Evolutionary conservation across 2,888 invertebrate genomes (phyloP).

Genomic region (Eupelmus urozonus): DNA sequence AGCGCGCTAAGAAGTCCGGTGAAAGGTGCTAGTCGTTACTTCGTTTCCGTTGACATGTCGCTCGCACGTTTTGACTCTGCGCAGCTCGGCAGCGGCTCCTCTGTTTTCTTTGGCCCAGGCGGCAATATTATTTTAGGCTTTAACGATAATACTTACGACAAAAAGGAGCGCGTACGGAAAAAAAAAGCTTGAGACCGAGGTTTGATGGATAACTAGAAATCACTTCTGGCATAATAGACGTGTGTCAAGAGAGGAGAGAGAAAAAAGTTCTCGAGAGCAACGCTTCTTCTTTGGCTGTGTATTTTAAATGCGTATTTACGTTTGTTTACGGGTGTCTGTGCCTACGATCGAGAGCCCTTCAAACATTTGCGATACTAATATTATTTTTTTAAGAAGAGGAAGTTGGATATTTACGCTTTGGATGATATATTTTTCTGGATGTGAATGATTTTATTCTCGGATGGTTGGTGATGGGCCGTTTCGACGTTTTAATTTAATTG

Average conservation of each 20-base stretch:
- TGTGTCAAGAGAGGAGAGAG: background rate
- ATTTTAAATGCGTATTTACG: constrained; percentile 35
- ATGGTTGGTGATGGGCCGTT: too few relatives aligned
- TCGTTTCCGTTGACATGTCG: constrained; percentile 33
- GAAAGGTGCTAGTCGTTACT: constrained; percentile 46
- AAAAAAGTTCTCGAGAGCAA: background rate
- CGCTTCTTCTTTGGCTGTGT: background rate
- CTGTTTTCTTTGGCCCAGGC: constrained; percentile 47
- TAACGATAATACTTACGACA: constrained; percentile 39
- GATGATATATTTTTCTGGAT: background rate
- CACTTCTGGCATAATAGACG: constrained; percentile 51
- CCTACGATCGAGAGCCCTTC: background rate
- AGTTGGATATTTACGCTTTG: background rate
- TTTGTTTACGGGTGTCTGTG: background rate
- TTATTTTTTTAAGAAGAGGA: background rate
- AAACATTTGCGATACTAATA: constrained; percentile 21
- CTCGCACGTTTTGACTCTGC: constrained; percentile 34
- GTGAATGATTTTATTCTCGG: too few relatives aligned
- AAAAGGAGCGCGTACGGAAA: background rate
- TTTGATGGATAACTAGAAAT: constrained; percentile 49
- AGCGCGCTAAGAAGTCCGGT: constrained; percentile 20
- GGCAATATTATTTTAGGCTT: constrained; percentile 56
- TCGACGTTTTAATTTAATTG: background rate
- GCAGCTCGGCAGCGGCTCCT: background rate
- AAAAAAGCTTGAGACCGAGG: background rate